phyloP scores from a whole-genome alignment of 2,888 invertebrate genomes.

The Mongoloraphidia duomilia region DNA sequence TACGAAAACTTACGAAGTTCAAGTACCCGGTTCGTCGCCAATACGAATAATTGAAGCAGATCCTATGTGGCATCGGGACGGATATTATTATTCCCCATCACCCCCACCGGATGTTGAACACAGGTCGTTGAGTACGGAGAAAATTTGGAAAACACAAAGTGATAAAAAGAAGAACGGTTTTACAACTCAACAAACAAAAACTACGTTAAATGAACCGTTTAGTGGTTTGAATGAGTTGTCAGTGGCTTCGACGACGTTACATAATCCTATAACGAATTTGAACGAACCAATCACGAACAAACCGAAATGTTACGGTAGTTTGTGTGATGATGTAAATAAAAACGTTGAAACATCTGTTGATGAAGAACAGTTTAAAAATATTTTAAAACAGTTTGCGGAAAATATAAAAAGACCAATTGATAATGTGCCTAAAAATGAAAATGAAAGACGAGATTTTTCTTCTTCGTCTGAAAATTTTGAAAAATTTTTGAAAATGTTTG shows the following conservation, averaged over 20 bases:
- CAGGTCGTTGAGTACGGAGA: background rate
- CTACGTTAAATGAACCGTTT: conserved; percentile 13
- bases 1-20: conserved; percentile 37
- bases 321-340: conserved; percentile 13
- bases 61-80: conserved; percentile 18
- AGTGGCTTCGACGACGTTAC: too few species aligned
- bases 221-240: too few species aligned
- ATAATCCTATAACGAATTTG: too few species aligned
- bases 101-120: background rate
- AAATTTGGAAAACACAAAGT: conserved; percentile 2
- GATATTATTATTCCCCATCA: conserved; percentile 16
- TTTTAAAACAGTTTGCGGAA: conserved; percentile 43
- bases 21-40: conserved; percentile 40
- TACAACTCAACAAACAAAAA: conserved; percentile 11
- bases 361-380: conserved; percentile 33
- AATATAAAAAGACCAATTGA: conserved; percentile 28
- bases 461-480: too few species aligned
- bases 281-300: too few species aligned
- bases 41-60: conserved; percentile 41
- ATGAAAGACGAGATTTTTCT: background rate
- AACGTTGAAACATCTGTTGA: conserved; percentile 35
- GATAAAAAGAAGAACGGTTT: conserved; percentile 2
- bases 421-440: background rate
- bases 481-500: too few species aligned
- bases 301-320: background rate